Base-by-base conservation (phyloP, 30 jellyfish, hydroid and myxozoan genomes). In the Cassiopea xamachana region DNA sequence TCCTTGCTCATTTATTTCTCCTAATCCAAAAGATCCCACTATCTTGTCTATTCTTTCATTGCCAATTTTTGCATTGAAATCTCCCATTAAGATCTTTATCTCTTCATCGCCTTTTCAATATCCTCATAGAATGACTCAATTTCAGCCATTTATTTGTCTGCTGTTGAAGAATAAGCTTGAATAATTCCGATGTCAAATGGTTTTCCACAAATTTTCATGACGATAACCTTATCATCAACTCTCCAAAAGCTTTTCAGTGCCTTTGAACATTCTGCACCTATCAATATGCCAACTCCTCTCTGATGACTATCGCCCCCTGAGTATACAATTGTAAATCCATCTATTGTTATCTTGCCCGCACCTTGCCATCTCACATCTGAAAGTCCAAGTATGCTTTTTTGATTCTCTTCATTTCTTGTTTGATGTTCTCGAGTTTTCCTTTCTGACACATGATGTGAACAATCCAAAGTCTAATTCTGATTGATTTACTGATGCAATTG, bases 1-100 rank as follows among this genome's bases (percentile, higher is more conserved):
- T 17, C 93, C 87, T 59, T 87, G 39, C 16, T 86, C 93, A 64
- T 86, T 86, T 60, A 75, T 19, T n/a, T 16, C 71, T 48, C 93
- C 93, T 2, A 86, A 77, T 1, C 93, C 88, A 67, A 55, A 55
- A 55, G 64, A 55, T 55, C 64, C 64, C 64, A 55, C 64, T 55
- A 55, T 55, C 64, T 0, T 48, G 14, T 45, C 62, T 55, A 8
- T 55, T 14, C 15, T 77, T 19, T 67, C 85, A 0, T 68, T 60
- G 16, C 92, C 92, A 1, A 68, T 88, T 59, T 48, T 89, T 49
- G 83, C 74, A 16, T 79, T 79, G 64, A 55, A 55, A 55, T 55
- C 64, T 55, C 64, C 64, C 12, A 55, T 69, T 69, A 43, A 0
- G 86, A 82, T 82, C 69, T 82, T 19, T 13, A 14, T 60, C 9